Evolutionary conservation across 2,888 invertebrate species (phyloP), one percentile per base, ranked within the genome.

Genomic region (Mantis religiosa): DNA sequence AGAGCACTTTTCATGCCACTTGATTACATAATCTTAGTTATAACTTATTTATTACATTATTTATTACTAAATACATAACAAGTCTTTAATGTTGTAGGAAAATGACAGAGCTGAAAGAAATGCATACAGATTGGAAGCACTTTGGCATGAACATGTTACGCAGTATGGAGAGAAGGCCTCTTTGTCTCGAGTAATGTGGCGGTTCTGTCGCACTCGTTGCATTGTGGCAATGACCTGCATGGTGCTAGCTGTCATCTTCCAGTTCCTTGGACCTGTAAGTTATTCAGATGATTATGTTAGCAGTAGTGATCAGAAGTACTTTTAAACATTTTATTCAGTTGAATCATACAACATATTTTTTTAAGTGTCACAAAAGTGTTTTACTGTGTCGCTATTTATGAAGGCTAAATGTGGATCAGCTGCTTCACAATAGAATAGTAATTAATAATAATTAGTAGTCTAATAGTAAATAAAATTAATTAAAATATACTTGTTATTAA

Each of bases 191-290:
- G 92, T 92, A 14, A 91, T 93, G 7, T 91, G 92, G 91, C 89
- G 91, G 82, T 92, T 93, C 86, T 91, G 92, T 87, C 91, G 91
- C 88, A 93, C 93, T 8, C 91, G 93, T 41, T 90, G 93, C 82
- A 91, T 92, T 86, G 91, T 93, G 41, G 91, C 92, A 71, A 91
- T 92, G 86, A 83, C 92, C 7, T 89, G 92, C 14, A 92, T 92
- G 91, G 89, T 92, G n/a, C 84, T 92, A 30, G 91, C 92, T 82
- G 92, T 91, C n/a, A 90, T 91, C 41, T 91, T 92, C 83, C 92
- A 93, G 89, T 93, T 93, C 90, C 88, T 93, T 82, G 93, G 92
- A 54, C 93, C 93, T 28, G 94, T 93, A 91, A 92, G 93, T 92
- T 30, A 34, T 30, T 20, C 83, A 9, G 82, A 12, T 41, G 41